Evolutionary conservation across 2,888 invertebrate species (phyloP).

Genomic region (Aphidius colemani): DNA sequence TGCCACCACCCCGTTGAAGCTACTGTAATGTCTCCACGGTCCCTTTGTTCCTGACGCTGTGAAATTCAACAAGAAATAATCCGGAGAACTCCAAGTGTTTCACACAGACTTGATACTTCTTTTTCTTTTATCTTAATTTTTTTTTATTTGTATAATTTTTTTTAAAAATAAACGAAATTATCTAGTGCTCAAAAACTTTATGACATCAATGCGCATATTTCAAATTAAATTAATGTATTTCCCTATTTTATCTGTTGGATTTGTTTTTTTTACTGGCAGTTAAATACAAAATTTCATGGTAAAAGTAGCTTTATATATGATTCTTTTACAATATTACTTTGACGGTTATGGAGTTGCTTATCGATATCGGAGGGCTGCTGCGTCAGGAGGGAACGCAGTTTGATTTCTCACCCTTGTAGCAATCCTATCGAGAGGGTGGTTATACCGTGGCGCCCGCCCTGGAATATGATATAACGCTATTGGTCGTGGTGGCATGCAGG

Average conservation of each 20-base stretch:
- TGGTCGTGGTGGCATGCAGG: constrained; percentile 37
- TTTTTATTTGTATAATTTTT: neutral
- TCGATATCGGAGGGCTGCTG: constrained; percentile 12
- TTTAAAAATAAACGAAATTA: neutral
- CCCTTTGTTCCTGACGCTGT: constrained; percentile 52
- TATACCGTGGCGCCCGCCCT: constrained; percentile 11
- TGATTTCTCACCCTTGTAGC: constrained; percentile 11
- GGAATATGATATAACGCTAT: constrained; percentile 32
- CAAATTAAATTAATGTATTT: neutral
- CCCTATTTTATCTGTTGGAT: neutral
- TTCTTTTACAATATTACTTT: too few species aligned
- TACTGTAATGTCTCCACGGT: constrained; percentile 45
- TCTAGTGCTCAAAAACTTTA: too few species aligned
- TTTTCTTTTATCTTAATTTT: neutral
- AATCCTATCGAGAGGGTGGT: constrained; percentile 17
- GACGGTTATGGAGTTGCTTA: neutral
- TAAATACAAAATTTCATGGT: neutral
- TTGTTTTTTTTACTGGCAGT: neutral
- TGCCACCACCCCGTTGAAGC: constrained; percentile 19
- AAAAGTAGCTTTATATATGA: too few species aligned
- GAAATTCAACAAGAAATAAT: constrained; percentile 32
- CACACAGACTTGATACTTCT: constrained; percentile 4
- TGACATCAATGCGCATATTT: neutral
- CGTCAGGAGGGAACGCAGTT: constrained; percentile 15
- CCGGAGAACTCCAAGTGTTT: constrained; percentile 33